phyloP scores from a whole-genome alignment of 2,797 vertebrate genomes.

The Serranus cabrilla region DNA sequence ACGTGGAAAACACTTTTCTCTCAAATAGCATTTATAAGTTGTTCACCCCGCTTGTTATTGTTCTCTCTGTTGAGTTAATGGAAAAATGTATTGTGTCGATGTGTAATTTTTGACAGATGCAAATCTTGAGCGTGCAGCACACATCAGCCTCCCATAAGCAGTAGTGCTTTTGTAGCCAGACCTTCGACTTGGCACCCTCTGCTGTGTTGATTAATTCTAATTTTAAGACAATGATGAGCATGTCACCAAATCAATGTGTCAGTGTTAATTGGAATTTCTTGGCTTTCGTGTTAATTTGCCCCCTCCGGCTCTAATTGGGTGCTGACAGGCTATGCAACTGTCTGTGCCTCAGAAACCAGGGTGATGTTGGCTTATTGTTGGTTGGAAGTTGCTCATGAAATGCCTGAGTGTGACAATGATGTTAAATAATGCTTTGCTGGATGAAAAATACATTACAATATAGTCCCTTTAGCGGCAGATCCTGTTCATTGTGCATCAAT shows the following conservation, averaged over 20 bases:
- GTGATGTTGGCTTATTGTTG: slow-evolving; percentile 48
- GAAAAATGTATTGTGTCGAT: slow-evolving; percentile 35
- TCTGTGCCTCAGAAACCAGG: slow-evolving; percentile 38
- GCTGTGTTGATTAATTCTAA: slow-evolving; percentile 81
- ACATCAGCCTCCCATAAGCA: slow-evolving; percentile 32
- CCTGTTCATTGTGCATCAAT: slow-evolving; percentile 9
- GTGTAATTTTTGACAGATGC: slow-evolving; percentile 37
- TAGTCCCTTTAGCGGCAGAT: not conserved
- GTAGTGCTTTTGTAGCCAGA: slow-evolving; percentile 38
- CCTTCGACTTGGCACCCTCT: slow-evolving; percentile 65
- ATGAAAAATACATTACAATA: slow-evolving; percentile 7
- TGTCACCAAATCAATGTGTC: slow-evolving; percentile 77
- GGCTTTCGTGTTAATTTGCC: slow-evolving; percentile 72
- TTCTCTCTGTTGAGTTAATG: slow-evolving; percentile 39
- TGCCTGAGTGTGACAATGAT: slow-evolving; percentile 31
- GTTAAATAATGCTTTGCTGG: slow-evolving; percentile 15
- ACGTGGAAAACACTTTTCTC: slow-evolving; percentile 15
- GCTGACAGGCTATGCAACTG: slow-evolving; percentile 65
- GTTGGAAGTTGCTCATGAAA: slow-evolving; percentile 35
- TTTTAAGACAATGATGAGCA: slow-evolving; percentile 78
- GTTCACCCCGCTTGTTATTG: slow-evolving; percentile 18
- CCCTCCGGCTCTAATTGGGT: slow-evolving; percentile 72
- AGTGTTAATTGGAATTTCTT: slow-evolving; percentile 83
- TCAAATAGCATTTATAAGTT: slow-evolving; percentile 38
- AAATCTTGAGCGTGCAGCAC: slow-evolving; percentile 48